phyloP scores from a whole-genome alignment of 2,113 vertebrate species.

The Aplodontia rufa region DNA sequence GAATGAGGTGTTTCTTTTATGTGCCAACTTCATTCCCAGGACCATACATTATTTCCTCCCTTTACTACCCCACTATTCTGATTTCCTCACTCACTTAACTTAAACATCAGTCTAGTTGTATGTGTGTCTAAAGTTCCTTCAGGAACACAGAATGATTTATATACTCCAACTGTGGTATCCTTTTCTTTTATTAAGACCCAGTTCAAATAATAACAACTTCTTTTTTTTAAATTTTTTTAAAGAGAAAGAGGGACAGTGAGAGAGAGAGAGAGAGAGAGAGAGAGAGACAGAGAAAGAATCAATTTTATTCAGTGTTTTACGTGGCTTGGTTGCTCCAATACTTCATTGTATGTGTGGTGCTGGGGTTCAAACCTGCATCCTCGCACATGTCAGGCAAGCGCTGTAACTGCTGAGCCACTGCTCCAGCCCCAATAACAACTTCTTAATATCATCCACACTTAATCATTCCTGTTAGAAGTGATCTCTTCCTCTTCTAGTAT shows the following conservation, averaged over 20 bases:
- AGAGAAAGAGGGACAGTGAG: too few relatives aligned
- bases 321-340: too few relatives aligned
- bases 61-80: not conserved
- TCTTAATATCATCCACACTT: not conserved
- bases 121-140: slow-evolving; percentile 1
- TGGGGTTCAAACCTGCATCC: too few relatives aligned
- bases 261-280: too few relatives aligned
- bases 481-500: not conserved
- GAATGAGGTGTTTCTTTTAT: not conserved
- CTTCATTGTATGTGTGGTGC: too few relatives aligned
- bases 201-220: slow-evolving; percentile 5
- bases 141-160: not conserved
- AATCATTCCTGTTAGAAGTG: not conserved
- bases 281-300: too few relatives aligned
- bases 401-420: too few relatives aligned
- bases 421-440: not conserved
- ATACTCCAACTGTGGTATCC: not conserved
- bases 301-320: too few relatives aligned
- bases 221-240: too few relatives aligned
- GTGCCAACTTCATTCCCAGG: not conserved
- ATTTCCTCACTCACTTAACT: not conserved
- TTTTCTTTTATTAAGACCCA: not conserved
- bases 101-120: slow-evolving; percentile 14
- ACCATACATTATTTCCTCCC: not conserved
- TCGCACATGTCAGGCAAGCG: too few relatives aligned